Evolutionary conservation across 1,140 invertebrate genomes (phyloP).

Genomic region (Sinella curviseta): DNA sequence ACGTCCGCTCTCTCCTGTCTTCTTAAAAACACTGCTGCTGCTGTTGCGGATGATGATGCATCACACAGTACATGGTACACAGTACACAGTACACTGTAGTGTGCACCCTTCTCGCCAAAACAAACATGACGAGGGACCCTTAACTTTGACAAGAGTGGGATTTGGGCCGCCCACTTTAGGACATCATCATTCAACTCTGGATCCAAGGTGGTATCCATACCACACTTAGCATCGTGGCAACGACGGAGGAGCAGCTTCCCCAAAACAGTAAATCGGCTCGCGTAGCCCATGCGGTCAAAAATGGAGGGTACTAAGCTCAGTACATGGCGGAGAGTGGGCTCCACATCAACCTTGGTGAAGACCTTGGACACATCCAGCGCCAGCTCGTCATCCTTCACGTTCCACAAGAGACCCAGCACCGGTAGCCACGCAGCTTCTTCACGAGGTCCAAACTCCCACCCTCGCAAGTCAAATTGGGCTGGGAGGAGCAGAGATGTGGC

Average conservation of each 20-base stretch:
- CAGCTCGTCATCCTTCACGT: not conserved
- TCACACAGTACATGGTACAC: not conserved
- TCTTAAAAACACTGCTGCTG: not conserved
- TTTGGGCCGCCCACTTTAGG: not conserved
- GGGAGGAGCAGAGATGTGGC: not conserved
- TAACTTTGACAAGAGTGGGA: not conserved
- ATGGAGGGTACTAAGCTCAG: not conserved
- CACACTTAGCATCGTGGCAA: not conserved
- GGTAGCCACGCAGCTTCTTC: not conserved
- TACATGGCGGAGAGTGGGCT: not conserved
- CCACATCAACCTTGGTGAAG: not conserved
- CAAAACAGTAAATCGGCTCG: not conserved
- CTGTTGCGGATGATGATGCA: not conserved
- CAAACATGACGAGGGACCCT: not conserved
- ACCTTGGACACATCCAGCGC: not conserved
- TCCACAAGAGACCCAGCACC: not conserved
- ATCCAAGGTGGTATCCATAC: not conserved
- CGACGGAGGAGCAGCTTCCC: not conserved
- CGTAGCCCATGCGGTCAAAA: not conserved
- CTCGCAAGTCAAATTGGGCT: not conserved
- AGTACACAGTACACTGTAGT: no score
- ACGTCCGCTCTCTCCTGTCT: not conserved
- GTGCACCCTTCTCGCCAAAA: not conserved
- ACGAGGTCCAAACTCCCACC: not conserved
- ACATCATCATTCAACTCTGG: not conserved